Percentiles rank a stretch among this genome's conserved stretches.
phyloP scores from a whole-genome alignment of 2,888 invertebrate species.

The Linnaemya vulpina region DNA sequence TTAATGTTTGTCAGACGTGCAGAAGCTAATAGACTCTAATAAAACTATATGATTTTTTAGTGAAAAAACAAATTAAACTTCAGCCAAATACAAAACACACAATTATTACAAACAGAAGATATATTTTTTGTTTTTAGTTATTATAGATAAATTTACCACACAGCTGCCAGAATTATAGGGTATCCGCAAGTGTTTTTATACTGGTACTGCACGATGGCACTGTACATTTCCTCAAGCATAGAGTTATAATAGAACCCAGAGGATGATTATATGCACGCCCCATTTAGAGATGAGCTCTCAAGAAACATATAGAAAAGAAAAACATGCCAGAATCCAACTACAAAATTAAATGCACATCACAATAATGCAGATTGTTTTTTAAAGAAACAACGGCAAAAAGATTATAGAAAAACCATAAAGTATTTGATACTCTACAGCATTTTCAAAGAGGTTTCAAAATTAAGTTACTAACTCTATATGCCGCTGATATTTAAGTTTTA shows the following conservation, averaged over 20 bases:
- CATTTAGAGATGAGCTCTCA: constrained; percentile 56
- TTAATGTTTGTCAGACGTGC: not conserved
- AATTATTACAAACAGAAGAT: not conserved
- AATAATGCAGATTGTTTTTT: constrained; percentile 47
- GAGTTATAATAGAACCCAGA: constrained; percentile 22
- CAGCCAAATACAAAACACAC: not conserved
- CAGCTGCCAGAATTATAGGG: not conserved
- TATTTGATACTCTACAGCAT: constrained; percentile 12
- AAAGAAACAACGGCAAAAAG: constrained; percentile 1
- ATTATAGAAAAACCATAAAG: not conserved
- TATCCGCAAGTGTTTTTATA: not conserved
- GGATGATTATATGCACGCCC: constrained; percentile 60
- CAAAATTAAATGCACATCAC: constrained; percentile 60
- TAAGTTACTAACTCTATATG: no score
- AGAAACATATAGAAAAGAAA: constrained; percentile 12
- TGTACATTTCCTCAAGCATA: not conserved
- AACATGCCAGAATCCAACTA: not conserved
- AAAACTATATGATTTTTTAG: not conserved
- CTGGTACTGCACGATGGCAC: not conserved
- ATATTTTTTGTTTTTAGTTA: no score
- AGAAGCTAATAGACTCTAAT: not conserved
- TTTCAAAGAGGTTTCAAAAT: not conserved
- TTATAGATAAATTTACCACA: not conserved
- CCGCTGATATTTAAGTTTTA: no score
- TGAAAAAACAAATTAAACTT: not conserved